These are phyloP conservation scores for Eleutherodactylus coqui DNA, from an alignment of 2,797 vertebrate genomes.

Conservation along the genomic window DNA sequence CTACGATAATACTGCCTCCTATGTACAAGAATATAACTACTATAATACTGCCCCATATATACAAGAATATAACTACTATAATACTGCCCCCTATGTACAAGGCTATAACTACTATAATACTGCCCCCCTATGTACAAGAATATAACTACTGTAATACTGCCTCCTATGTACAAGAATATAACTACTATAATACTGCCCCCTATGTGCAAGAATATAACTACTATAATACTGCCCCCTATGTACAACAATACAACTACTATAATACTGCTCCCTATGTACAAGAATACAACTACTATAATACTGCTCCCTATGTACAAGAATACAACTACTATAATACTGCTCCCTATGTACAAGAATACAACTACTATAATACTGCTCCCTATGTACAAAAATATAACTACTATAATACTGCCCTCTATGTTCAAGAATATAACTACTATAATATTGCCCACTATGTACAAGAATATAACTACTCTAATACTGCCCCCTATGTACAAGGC, in stretches of 20 bases:
- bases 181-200: slow-evolving; percentile 16
- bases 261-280: slow-evolving; percentile 6
- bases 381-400: not conserved
- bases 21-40: slow-evolving; percentile 5
- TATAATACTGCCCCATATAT: slow-evolving; percentile 2
- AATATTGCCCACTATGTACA: too few relatives aligned
- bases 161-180: slow-evolving; percentile 13
- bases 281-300: not conserved
- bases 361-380: not conserved
- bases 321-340: too few relatives aligned
- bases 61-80: slow-evolving; percentile 6
- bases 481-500: not conserved
- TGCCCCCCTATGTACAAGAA: slow-evolving; percentile 3
- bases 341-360: not conserved
- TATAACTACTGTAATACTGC: slow-evolving; percentile 8
- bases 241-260: slow-evolving; percentile 4
- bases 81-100: not conserved
- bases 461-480: too few relatives aligned
- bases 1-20: slow-evolving; percentile 5
- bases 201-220: slow-evolving; percentile 15
- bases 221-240: not conserved
- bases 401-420: not conserved
- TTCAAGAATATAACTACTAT: not conserved
- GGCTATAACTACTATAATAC: slow-evolving; percentile 21
- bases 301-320: too few relatives aligned